Evolutionary conservation across 2,888 invertebrate species (phyloP), one percentile per base, ranked within the genome.

Genomic region (Sminthurides aquaticus): DNA sequence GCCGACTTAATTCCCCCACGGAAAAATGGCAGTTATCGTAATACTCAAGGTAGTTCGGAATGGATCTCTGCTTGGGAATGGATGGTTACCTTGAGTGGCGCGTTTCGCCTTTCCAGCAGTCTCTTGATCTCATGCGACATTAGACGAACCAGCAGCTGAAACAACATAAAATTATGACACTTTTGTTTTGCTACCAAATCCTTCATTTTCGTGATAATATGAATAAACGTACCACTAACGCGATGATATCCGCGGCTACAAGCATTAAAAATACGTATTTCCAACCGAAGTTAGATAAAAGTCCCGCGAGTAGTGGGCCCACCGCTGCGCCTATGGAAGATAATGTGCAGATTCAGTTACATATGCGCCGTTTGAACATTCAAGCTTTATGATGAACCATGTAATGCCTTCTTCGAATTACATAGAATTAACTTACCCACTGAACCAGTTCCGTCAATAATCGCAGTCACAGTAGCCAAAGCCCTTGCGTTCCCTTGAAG

Each of bases 401-500:
- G 20, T 29, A 34, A 57, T 18, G 28, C 18, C 20, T n/a, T 29
- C 28, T 20, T 49, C 18, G 11, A 5, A 43, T 60, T 22, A 49
- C 2, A 26, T 29, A 20, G 43, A 26, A 28, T 15, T 15, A 49
- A 65, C 75, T 76, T 68, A 86, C 88, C 91, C 65, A 91, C 84
- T 67, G 91, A 91, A 5, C 97, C 96, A 0, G 96, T 96, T 56
- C 97, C 97, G 79, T 97, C 97, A 56, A 97, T 96, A 75, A 97
- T 95, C 25, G 96, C 93, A 0, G 96, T 93, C n/a, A 97, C 96
- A 0, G 97, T 97, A 5, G 97, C 95, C 66, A 97, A 79, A 3
- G 96, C 97, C 77, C 88, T 89, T 0, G 91, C 81, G 79, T 90
- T 91, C 1, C 91, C 91, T 60, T 87, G 86, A 62, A 96, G 81